Evolutionary conservation across 1,140 invertebrate species (phyloP).

Genomic region (Calephelis nemesis): DNA sequence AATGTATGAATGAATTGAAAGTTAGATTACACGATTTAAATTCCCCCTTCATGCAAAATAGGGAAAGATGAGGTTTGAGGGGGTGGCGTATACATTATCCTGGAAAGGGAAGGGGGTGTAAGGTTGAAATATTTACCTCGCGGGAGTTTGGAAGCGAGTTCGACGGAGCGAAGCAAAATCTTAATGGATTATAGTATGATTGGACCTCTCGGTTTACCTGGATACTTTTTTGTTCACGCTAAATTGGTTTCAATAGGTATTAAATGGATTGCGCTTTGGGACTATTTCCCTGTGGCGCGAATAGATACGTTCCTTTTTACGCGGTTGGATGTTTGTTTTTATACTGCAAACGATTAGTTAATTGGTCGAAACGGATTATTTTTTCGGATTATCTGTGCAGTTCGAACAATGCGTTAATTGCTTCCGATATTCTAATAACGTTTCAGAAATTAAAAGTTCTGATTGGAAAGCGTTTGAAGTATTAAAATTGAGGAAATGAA

Average conservation of each 20-base stretch:
- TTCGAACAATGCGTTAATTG: constrained; percentile 5
- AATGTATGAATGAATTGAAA: constrained; percentile 79
- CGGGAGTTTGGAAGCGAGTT: constrained; percentile 72
- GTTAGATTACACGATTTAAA: constrained; percentile 80
- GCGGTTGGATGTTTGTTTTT: constrained; percentile 21
- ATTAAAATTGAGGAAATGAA: too few species aligned
- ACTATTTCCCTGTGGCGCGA: constrained; percentile 42
- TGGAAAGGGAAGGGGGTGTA: constrained; percentile 40
- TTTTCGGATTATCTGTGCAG: constrained; percentile 18
- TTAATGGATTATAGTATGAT: constrained; percentile 76
- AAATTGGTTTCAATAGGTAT: constrained; percentile 54
- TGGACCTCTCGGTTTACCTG: constrained; percentile 64
- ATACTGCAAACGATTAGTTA: constrained; percentile 35
- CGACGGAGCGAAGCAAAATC: constrained; percentile 66
- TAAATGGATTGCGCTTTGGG: constrained; percentile 39
- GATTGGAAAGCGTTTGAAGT: not conserved
- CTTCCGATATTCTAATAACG: constrained; percentile 1
- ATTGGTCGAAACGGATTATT: constrained; percentile 26
- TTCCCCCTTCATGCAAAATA: constrained; percentile 78
- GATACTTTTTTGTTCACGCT: constrained; percentile 55
- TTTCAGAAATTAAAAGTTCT: not conserved
- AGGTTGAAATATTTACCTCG: constrained; percentile 74
- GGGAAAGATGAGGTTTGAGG: constrained; percentile 73
- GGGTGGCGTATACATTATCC: constrained; percentile 71
- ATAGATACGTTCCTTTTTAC: constrained; percentile 31